phyloP scores from a whole-genome alignment of 1,140 invertebrate species.

The Aethina tumida region DNA sequence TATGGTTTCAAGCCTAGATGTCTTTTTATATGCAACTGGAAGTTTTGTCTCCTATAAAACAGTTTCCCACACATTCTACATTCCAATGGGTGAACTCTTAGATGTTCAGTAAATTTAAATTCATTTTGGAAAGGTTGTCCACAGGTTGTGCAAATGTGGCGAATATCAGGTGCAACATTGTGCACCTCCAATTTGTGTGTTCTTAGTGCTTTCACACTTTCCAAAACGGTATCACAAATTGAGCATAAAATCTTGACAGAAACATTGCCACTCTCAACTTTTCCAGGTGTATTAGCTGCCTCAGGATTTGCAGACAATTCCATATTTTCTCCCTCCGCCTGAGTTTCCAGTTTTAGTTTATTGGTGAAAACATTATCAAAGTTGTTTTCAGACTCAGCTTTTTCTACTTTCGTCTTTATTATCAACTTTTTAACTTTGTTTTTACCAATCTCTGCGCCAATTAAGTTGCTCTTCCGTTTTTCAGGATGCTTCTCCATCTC shows the following conservation, averaged over 20 bases:
- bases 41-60: conserved; percentile 60
- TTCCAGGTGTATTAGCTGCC: background rate
- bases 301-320: conserved; percentile 1
- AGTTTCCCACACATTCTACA: conserved; percentile 70
- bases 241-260: conserved; percentile 18
- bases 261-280: background rate
- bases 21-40: conserved; percentile 64
- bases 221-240: conserved; percentile 22
- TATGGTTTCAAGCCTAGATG: conserved; percentile 69
- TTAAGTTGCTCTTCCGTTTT: conserved; percentile 13
- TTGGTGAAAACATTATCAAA: conserved; percentile 34
- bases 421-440: conserved; percentile 29
- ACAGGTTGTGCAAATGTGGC: conserved; percentile 45
- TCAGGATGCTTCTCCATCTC: conserved; percentile 38
- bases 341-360: conserved; percentile 27
- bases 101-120: conserved; percentile 52
- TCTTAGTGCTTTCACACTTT: conserved; percentile 38
- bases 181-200: conserved; percentile 45
- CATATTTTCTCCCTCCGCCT: conserved; percentile 10
- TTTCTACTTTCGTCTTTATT: conserved; percentile 28
- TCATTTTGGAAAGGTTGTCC: conserved; percentile 50
- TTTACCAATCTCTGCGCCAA: conserved; percentile 21
- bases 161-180: conserved; percentile 14
- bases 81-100: conserved; percentile 68
- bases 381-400: conserved; percentile 18